Conservation (phyloP, 2,888 invertebrate species). For the Lasioglossum lativentre region DNA sequence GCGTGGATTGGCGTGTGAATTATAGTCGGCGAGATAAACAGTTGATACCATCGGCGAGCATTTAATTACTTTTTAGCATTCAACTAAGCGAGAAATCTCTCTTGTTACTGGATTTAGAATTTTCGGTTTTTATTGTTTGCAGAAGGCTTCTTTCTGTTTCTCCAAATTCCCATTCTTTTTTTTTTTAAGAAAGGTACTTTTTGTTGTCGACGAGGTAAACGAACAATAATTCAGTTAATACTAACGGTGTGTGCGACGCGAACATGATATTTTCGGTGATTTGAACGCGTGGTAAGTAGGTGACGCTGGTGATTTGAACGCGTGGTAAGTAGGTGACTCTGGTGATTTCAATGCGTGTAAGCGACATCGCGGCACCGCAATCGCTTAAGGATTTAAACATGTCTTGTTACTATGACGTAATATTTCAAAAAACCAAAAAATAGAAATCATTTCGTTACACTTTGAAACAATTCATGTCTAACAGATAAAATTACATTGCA, state of each 20-base stretch:
- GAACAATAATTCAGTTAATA: background rate
- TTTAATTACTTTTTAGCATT: background rate
- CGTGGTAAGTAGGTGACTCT: background rate
- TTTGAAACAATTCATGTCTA: background rate
- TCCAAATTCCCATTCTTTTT: background rate
- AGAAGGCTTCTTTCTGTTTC: background rate
- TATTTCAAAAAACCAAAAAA: too few relatives aligned
- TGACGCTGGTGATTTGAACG: background rate
- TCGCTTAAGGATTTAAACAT: background rate
- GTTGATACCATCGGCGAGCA: conserved; percentile 9
- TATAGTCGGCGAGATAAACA: conserved; percentile 8
- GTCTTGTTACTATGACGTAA: background rate
- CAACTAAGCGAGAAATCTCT: background rate
- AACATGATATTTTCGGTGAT: background rate
- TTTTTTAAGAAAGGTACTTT: background rate
- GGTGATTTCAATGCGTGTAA: conserved; percentile 3
- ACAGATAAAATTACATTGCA: background rate
- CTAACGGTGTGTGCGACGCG: background rate
- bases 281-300: background rate
- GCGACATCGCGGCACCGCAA: background rate
- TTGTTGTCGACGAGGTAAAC: background rate
- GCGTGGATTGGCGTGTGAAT: conserved; percentile 8
- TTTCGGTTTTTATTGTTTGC: background rate
- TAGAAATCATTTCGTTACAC: background rate
- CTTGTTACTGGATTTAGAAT: background rate